phyloP scores from a whole-genome alignment of 2,113 vertebrate species.

The Illadopsis cleaveri region DNA sequence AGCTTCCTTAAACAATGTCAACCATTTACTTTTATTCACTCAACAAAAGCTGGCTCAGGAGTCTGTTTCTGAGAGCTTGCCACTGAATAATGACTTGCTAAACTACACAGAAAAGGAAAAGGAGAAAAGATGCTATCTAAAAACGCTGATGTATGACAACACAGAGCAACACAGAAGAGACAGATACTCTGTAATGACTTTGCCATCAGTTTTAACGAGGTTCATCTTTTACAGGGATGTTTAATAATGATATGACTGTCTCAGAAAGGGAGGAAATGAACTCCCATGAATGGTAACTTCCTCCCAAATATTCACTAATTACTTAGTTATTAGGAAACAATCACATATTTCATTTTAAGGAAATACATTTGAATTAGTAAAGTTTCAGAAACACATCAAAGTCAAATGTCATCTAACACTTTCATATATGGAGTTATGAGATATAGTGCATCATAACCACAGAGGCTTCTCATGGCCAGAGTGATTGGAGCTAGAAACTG shows the following conservation, averaged over 20 bases:
- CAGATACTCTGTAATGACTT: neutral
- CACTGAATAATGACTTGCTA: neutral
- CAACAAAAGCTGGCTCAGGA: neutral
- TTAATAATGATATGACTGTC: neutral
- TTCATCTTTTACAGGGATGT: neutral
- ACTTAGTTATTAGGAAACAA: neutral
- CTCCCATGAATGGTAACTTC: neutral
- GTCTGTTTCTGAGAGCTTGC: neutral
- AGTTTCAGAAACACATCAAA: neutral
- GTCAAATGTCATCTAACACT: neutral
- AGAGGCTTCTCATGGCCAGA: neutral
- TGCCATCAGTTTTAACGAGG: neutral
- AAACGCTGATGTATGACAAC: neutral
- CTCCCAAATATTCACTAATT: neutral
- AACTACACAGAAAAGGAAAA: neutral
- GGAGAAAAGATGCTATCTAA: neutral
- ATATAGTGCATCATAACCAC: neutral
- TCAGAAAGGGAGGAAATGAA: slow-evolving; percentile 25
- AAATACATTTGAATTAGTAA: neutral
- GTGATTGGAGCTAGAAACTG: neutral
- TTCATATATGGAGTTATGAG: neutral
- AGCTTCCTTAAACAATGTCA: neutral
- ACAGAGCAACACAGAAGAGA: neutral
- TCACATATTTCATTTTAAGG: neutral
- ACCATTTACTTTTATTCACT: neutral